These are phyloP conservation scores for Sinhomidia bicolor DNA, from an alignment of 2,888 invertebrate species.

Conservation along the genomic window DNA sequence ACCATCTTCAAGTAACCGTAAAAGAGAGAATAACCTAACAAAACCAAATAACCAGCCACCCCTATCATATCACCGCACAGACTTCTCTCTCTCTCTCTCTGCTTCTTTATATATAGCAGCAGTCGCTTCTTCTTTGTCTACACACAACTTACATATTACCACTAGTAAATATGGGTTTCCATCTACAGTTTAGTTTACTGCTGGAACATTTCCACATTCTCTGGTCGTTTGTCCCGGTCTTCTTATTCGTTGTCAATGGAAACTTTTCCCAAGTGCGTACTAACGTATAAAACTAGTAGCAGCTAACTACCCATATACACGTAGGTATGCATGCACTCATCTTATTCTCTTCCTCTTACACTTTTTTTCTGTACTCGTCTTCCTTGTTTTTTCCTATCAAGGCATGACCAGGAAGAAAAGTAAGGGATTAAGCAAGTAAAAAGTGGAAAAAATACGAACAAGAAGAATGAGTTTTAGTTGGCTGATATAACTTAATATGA, in stretches of 20 bases:
- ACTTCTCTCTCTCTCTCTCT: background rate
- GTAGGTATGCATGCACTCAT: too few relatives aligned
- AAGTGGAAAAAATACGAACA: constrained; percentile 38
- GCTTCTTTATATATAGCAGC: too few relatives aligned
- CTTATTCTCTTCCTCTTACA: background rate
- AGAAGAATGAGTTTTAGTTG: constrained; percentile 62
- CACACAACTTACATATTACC: too few relatives aligned
- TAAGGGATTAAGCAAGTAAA: constrained; percentile 67
- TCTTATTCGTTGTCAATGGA: constrained; percentile 65
- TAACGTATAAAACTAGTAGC: constrained; percentile 67
- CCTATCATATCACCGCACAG: constrained; percentile 28
- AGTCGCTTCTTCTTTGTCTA: background rate
- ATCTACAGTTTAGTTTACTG: constrained; percentile 15
- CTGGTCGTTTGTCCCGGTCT: constrained; percentile 41
- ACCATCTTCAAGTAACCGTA: constrained; percentile 22
- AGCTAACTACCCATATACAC: constrained; percentile 65
- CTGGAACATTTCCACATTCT: constrained; percentile 45
- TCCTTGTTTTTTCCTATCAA: constrained; percentile 39
- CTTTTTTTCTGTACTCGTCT: constrained; percentile 31
- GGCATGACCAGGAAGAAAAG: constrained; percentile 70
- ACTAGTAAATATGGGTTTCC: constrained; percentile 20
- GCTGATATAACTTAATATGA: constrained; percentile 33
- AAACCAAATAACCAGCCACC: constrained; percentile 38
- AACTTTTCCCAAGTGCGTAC: constrained; percentile 71
- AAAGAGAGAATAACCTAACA: background rate